Base-by-base conservation (phyloP, 53 echinoderm and acorn worm genomes). In the Echinometra lucunter region DNA sequence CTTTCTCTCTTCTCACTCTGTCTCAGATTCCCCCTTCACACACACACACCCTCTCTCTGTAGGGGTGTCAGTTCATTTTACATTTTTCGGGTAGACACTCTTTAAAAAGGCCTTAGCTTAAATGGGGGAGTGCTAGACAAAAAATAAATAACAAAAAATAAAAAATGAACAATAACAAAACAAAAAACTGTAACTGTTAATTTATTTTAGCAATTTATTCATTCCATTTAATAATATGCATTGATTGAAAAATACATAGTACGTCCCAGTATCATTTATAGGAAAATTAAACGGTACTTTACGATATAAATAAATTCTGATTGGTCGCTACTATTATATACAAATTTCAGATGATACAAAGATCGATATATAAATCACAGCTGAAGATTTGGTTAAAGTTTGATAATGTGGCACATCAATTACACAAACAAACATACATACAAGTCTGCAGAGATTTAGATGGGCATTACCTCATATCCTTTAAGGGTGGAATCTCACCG, bases 321-420 rank as follows among this genome's bases (percentile, higher is more conserved):
- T 85, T 85, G 49, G 49, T 85, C 37, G 49, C 85, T 85, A 85
- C 85, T 85, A 38, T 78, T 40, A 85, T 85, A 47, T 85, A 85
- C 85, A 85, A 85, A 85, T 85, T 85, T 85, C 85, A 85, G 85
- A 85, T 53, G 85, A 85, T 49, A 28, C 28, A 85, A 85, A 45
- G n/a, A 85, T 85, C 85, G 49, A 85, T 85, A 85, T 53, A 85
- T 45, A 85, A 85, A 85, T 85, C 85, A 85, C 85, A 85, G 85
- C 85, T 85, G 85, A 85, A 85, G 27, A 49, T 85, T 85, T 85
- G 85, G 85, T 85, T 47, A 85, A 85, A 83, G 49, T 83, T 47
- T n/a, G 47, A 83, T n/a, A 49, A 47, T 49, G 49, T 47, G 85
- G 49, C 53, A 85, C 47, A 85, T 82, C 37, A 37, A 82, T 21